Base-by-base conservation (phyloP, 92 coral and sea anemone species). In the Umimayanthus kanabou region DNA sequence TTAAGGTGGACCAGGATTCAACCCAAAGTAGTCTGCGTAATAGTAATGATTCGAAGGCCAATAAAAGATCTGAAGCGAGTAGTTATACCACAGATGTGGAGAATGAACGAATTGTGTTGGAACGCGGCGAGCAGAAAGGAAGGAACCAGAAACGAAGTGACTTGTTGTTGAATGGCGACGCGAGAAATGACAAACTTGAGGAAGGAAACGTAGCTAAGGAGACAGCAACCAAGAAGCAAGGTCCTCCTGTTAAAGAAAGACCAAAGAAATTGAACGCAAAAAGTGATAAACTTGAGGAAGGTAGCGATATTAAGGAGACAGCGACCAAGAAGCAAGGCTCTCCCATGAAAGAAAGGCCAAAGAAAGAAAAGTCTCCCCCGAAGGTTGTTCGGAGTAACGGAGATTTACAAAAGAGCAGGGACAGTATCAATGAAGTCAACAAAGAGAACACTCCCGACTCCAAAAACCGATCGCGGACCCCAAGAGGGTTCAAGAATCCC, bases 401-500 rank as follows among this genome's bases (percentile, higher is more conserved):
- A 4, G 87, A 83, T 5, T 70, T 83, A 14, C 65, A 77, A 9
- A 83, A 45, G 69, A 83, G 87, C 78, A 83, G 13, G 7, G 87
- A 83, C 42, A 15, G 69, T 40, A 28, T 22, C 73, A 88, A 40
- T 74, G 93, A 71, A 83, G 72, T 29, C 82, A 91, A 76, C 55
- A 87, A 79, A 50, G 87, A 83, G 61, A 83, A 83, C n/a, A 23
- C 57, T 23, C 72, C 81, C 22, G 80, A 29, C 22, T 76, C 64
- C 45, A 91, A 67, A 42, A 80, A 74, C 30, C 15, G 64, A 4
- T 71, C 75, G 73, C 80, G 84, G 70, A 39, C 43, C 13, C 93
- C 92, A 82, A 90, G 98, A 39, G 96, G 98, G 73, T 73, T 90
- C 66, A 93, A 87, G 84, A 90, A 74, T 37, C 98, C 98, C 13